Evolutionary conservation across 2,797 vertebrate genomes (phyloP).

Genomic region (Acrossocheilus wenchowensis): DNA sequence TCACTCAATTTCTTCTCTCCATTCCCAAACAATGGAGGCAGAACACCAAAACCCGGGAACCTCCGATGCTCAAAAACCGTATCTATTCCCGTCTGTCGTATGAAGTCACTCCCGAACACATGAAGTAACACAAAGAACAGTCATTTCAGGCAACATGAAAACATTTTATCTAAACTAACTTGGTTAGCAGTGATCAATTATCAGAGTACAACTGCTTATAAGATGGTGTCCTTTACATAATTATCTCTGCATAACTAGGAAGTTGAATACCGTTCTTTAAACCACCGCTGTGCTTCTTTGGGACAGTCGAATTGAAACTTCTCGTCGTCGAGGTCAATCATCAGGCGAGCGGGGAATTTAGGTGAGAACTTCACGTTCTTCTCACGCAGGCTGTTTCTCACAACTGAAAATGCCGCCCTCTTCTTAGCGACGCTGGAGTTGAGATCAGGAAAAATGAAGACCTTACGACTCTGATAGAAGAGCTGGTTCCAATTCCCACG

Average conservation of each 20-base stretch:
- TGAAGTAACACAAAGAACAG: not conserved
- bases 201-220: too few species aligned
- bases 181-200: too few species aligned
- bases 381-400: not conserved
- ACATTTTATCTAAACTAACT: too few species aligned
- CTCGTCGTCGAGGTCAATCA: too few species aligned
- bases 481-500: not conserved
- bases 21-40: not conserved
- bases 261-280: not conserved
- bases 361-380: not conserved
- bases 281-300: not conserved
- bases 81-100: not conserved
- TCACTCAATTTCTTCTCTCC: not conserved
- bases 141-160: not conserved
- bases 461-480: not conserved
- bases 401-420: not conserved
- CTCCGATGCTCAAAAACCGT: not conserved
- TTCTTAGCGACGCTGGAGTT: slow-evolving; percentile 23
- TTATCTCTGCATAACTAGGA: too few species aligned
- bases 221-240: too few species aligned
- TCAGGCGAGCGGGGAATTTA: too few species aligned
- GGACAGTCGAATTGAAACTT: too few species aligned
- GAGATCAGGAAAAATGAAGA: not conserved
- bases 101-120: not conserved
- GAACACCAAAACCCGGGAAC: not conserved